Conservation (phyloP, 2,888 invertebrate genomes). For the Parnassius smintheus region DNA sequence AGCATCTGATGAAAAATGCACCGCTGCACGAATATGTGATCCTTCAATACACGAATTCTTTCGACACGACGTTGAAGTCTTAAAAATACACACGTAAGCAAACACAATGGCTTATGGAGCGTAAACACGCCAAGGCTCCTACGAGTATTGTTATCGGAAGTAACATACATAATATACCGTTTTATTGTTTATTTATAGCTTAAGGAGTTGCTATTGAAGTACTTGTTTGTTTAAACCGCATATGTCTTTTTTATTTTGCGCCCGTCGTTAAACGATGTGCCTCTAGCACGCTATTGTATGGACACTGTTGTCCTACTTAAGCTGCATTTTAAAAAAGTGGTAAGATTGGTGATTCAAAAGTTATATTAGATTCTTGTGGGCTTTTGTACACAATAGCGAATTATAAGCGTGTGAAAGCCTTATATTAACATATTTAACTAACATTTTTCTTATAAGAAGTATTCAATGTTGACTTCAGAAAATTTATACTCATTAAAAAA, state of each 20-base stretch:
- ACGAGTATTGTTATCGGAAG: slow-evolving; percentile 22
- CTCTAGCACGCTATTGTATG: neutral
- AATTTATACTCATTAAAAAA: no score
- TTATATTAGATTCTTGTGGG: no score
- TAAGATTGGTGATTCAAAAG: no score
- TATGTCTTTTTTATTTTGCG: slow-evolving; percentile 8
- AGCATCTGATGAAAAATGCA: neutral
- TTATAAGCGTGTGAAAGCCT: no score
- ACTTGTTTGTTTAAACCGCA: slow-evolving; percentile 13
- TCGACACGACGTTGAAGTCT: slow-evolving; percentile 10
- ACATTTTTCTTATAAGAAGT: no score
- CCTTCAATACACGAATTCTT: slow-evolving; percentile 9
- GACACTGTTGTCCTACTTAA: neutral
- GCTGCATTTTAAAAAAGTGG: no score
- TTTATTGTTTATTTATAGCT: slow-evolving; percentile 21
- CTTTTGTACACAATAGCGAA: no score
- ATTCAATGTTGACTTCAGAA: no score
- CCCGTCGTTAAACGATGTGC: slow-evolving; percentile 10
- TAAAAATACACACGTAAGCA: slow-evolving; percentile 21
- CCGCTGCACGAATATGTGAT: slow-evolving; percentile 17
- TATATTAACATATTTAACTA: no score
- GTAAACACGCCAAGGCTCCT: slow-evolving; percentile 26
- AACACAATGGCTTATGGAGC: slow-evolving; percentile 24
- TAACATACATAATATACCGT: slow-evolving; percentile 11
- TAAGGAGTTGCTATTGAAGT: slow-evolving; percentile 14